Base-by-base conservation (phyloP, 1,140 invertebrate genomes). In the Calephelis virginiensis region DNA sequence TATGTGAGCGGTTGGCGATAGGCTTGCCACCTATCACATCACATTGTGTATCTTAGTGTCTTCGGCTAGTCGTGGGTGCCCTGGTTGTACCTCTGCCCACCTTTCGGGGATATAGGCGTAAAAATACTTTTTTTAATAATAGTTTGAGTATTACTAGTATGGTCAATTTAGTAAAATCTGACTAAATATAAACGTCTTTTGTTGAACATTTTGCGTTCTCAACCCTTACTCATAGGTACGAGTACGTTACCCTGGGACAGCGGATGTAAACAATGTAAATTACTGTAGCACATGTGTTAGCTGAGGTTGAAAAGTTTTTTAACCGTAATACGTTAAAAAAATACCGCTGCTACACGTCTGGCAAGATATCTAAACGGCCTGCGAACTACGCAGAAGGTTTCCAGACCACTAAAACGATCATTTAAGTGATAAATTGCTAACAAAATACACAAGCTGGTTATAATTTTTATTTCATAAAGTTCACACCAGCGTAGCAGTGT, bases 231-330 rank as follows among this genome's bases (percentile, higher is more conserved):
- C 71, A 74, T 76, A 78, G 78, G 76, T 80, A 77, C 75, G 75
- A 76, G 76, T 80, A 77, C 75, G 75, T 78, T 79, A 83, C 82
- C 82, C 82, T 84, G 71, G 77, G 76, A 70, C 73, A 77, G 75
- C 82, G 83, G 81, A 83, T 84, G 80, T 86, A 84, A 84, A 86
- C 82, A 86, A 81, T 80, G 71, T 81, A 82, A 81, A 84, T 80
- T 75, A 77, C 74, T 64, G 68, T 65, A 72, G 48, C 66, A 84
- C 79, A 84, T 86, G 82, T 84, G 81, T 69, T 75, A 72, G 70
- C 47, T 70, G 73, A 78, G 77, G 75, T 81, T 82, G 83, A 82
- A 84, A 83, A 81, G 78, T 75, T 74, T 74, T 68, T 70, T 62
- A 60, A 12, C 10, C 11, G 17, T 17, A 62, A 10, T 64, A 62